A percentile compares a stretch with the other conserved stretches of the same genome.
phyloP scores from a whole-genome alignment of 1,140 invertebrate species.

The Ganaspis sp. region DNA sequence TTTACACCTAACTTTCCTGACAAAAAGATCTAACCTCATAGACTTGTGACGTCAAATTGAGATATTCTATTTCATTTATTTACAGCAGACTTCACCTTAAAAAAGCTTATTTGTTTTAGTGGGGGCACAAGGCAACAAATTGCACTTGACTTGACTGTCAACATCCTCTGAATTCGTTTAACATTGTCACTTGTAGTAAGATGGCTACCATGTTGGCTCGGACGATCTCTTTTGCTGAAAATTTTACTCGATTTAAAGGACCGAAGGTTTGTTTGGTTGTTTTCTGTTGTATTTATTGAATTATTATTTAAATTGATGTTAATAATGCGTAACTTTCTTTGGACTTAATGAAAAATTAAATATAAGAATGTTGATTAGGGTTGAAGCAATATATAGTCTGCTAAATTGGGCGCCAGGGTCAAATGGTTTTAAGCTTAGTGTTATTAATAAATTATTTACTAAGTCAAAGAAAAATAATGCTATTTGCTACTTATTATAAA shows the following conservation, averaged over 20 bases:
- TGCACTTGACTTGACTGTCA: no score
- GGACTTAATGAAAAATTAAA: not conserved
- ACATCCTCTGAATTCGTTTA: no score
- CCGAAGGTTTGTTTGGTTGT: constrained; percentile 78
- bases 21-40: no score
- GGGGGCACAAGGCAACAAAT: no score
- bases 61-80: no score
- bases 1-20: no score
- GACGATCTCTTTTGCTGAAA: constrained; percentile 80
- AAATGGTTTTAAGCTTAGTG: constrained; percentile 49
- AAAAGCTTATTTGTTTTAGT: no score
- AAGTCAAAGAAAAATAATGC: constrained; percentile 41
- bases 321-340: not conserved
- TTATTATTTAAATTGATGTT: not conserved
- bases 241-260: constrained; percentile 79
- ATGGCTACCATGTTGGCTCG: constrained; percentile 84
- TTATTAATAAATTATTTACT: constrained; percentile 30
- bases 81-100: no score
- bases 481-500: no score
- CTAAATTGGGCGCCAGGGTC: constrained; percentile 76
- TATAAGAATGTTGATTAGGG: not conserved
- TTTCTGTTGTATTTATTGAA: not conserved
- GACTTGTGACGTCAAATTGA: no score
- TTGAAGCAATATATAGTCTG: constrained; percentile 63
- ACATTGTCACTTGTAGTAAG: constrained; percentile 67